Conservation (phyloP, 2,888 invertebrate genomes). For the Zaprionus lineosus region DNA sequence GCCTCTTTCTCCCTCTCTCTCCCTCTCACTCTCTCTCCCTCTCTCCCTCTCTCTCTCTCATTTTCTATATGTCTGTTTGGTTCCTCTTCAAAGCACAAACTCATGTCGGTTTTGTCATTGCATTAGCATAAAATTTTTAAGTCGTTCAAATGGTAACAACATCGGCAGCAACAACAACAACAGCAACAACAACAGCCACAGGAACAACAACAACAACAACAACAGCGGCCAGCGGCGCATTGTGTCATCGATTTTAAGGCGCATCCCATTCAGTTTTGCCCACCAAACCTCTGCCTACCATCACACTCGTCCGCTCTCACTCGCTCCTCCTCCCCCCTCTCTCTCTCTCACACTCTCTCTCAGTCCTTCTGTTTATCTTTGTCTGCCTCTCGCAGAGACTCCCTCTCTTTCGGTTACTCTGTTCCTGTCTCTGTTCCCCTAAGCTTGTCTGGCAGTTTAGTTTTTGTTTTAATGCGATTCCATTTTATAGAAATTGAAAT, state of each 20-base stretch:
- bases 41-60: neutral
- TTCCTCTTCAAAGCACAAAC: conserved; percentile 27
- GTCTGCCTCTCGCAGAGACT: no score
- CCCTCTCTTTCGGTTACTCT: no score
- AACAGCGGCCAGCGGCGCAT: conserved; percentile 30
- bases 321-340: neutral
- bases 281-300: no score
- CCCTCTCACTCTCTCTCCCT: neutral
- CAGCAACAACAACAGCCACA: conserved; percentile 28
- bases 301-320: no score
- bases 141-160: conserved; percentile 52
- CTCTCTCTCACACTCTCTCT: neutral
- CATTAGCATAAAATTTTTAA: conserved; percentile 64
- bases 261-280: no score
- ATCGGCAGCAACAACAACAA: conserved; percentile 17
- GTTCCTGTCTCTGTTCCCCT: no score
- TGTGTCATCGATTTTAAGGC: conserved; percentile 48
- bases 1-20: neutral
- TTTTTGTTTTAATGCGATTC: conserved; percentile 45
- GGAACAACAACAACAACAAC: conserved; percentile 4
- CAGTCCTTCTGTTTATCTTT: no score
- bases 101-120: conserved; percentile 63
- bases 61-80: no score
- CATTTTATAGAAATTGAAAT: conserved; percentile 45
- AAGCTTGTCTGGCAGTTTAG: conserved; percentile 13